Conservation (phyloP, 2,797 vertebrate species). For the Lacerta agilis region DNA sequence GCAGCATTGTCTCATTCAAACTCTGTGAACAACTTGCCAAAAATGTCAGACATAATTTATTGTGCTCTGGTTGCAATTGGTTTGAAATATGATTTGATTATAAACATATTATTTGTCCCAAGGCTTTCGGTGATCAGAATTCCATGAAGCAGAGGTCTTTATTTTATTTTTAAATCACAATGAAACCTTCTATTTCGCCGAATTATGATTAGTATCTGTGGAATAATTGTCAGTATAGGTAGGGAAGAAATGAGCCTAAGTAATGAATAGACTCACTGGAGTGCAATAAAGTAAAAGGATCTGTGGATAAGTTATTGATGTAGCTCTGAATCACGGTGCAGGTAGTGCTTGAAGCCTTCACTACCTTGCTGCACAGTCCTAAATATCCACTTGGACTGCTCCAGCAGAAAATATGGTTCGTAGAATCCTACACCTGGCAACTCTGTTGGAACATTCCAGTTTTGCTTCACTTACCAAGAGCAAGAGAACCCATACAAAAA, state of each 20-base stretch:
- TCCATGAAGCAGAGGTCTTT: background rate
- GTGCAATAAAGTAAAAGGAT: background rate
- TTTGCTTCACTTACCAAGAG: background rate
- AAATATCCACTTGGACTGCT: background rate
- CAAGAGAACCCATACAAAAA: background rate
- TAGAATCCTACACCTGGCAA: background rate
- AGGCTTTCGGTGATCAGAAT: background rate
- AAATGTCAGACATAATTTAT: constrained; percentile 2
- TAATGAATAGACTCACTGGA: background rate
- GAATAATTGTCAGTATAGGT: background rate
- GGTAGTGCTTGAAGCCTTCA: background rate
- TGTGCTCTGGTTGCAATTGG: background rate
- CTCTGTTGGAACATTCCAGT: background rate
- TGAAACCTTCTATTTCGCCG: background rate
- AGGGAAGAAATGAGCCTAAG: background rate
- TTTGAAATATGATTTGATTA: constrained; percentile 15
- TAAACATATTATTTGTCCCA: background rate
- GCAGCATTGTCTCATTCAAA: background rate
- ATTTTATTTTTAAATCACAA: background rate
- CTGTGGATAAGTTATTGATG: background rate
- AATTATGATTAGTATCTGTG: background rate
- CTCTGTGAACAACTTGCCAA: constrained; percentile 18
- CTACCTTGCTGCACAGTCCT: background rate
- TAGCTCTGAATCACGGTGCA: background rate
- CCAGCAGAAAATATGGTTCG: background rate